A percentile compares a stretch with the other conserved stretches of the same genome.
Evolutionary conservation across 2,113 vertebrate species (phyloP).

Genomic region (Isurus oxyrinchus): DNA sequence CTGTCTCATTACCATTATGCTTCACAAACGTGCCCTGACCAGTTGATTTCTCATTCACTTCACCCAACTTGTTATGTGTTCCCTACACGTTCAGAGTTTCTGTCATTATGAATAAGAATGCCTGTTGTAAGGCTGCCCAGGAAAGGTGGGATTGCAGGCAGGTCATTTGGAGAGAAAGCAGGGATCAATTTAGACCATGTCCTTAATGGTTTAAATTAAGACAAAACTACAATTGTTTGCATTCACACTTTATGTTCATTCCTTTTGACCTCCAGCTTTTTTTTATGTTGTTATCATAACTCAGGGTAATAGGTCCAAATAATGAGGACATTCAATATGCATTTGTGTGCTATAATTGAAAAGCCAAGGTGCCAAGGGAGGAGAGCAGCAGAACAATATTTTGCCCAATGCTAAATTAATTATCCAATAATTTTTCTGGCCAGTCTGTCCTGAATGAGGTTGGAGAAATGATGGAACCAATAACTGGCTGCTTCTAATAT

Average conservation of each 20-base stretch:
- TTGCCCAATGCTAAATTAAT: background rate
- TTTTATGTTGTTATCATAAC: background rate
- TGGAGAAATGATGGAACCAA: background rate
- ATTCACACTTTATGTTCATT: background rate
- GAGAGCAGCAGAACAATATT: background rate
- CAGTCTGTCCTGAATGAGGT: background rate
- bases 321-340: background rate
- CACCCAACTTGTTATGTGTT: too few species aligned
- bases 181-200: background rate
- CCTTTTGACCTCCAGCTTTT: background rate
- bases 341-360: background rate
- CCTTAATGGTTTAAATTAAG: background rate
- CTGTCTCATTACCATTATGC: too few species aligned
- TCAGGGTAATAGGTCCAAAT: background rate
- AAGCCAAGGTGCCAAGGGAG: background rate
- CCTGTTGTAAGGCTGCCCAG: background rate
- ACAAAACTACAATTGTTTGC: background rate
- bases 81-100: background rate
- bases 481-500: background rate
- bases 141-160: too few species aligned
- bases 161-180: background rate
- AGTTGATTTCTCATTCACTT: background rate
- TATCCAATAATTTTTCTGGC: background rate
- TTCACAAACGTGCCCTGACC: background rate
- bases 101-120: background rate